Percentiles rank a stretch among this genome's conserved stretches.
phyloP scores from a whole-genome alignment of 2,888 invertebrate species.

The Branchinecta sandiegonensis region DNA sequence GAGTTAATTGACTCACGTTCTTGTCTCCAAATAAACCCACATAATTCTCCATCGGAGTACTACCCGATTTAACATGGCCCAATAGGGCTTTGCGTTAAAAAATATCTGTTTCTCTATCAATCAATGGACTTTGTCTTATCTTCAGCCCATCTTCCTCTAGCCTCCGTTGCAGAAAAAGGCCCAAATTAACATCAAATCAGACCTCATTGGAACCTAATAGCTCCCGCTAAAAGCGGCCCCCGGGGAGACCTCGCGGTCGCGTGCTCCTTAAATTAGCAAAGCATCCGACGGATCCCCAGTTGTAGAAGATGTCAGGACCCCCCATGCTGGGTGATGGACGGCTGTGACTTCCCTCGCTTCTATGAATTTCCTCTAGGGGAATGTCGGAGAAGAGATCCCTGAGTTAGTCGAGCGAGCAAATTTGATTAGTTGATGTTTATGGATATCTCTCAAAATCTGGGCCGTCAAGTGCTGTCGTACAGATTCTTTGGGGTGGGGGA shows the following conservation, averaged over 20 bases:
- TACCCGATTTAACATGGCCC: no score
- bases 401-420: slow-evolving; percentile 9
- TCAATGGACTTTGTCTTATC: no score
- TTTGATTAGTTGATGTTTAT: slow-evolving; percentile 6
- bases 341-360: slow-evolving; percentile 12
- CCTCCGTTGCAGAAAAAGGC: no score
- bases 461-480: no score
- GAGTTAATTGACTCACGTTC: no score
- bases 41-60: no score
- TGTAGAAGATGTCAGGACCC: slow-evolving; percentile 13
- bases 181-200: not conserved
- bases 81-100: no score
- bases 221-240: slow-evolving; percentile 5
- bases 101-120: no score
- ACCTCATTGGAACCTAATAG: slow-evolving; percentile 16
- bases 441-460: not conserved
- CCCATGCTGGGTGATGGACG: slow-evolving; percentile 14
- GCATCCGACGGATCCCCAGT: slow-evolving; percentile 8
- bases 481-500: no score
- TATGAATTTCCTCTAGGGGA: slow-evolving; percentile 13
- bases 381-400: not conserved
- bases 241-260: slow-evolving; percentile 8
- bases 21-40: no score
- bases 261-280: slow-evolving; percentile 11
- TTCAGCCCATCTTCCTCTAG: no score